Evolutionary conservation across 2,797 vertebrate genomes (phyloP).

Genomic region (Lophotriccus pileatus): DNA sequence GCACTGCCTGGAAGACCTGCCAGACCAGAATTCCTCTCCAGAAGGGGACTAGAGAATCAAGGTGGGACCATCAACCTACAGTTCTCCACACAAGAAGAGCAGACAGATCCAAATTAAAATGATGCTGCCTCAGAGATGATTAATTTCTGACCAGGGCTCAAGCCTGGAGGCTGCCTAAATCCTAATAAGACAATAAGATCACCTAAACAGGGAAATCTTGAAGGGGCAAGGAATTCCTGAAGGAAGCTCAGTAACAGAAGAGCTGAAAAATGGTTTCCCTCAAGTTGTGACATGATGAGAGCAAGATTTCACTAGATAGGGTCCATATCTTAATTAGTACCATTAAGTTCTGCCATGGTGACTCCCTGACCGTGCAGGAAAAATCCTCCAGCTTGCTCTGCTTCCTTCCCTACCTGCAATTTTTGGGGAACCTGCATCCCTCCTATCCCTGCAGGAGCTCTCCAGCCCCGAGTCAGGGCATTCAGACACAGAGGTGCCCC

Average conservation of each 20-base stretch:
- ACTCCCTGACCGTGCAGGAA: not conserved
- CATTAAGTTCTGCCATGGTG: not conserved
- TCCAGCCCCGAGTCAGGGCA: not conserved
- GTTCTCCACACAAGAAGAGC: not conserved
- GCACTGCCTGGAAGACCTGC: too few species aligned
- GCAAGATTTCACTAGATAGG: not conserved
- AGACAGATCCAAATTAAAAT: not conserved
- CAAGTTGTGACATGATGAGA: rapidly evolving
- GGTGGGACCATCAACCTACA: not conserved
- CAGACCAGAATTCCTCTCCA: not conserved
- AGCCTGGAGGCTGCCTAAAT: not conserved
- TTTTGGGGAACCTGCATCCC: not conserved
- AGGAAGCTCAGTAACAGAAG: not conserved
- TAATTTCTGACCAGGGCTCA: not conserved
- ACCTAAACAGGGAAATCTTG: not conserved
- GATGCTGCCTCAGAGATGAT: not conserved
- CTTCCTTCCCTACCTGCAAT: not conserved
- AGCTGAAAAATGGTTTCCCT: not conserved
- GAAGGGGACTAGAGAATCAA: not conserved
- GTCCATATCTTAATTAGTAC: not conserved
- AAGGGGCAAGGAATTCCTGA: not conserved
- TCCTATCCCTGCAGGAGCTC: not conserved
- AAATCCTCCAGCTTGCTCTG: not conserved
- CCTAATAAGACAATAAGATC: not conserved
- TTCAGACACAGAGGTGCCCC: not conserved